Evolutionary conservation across 2,797 vertebrate genomes (phyloP).

Genomic region (Protonibea diacanthus): DNA sequence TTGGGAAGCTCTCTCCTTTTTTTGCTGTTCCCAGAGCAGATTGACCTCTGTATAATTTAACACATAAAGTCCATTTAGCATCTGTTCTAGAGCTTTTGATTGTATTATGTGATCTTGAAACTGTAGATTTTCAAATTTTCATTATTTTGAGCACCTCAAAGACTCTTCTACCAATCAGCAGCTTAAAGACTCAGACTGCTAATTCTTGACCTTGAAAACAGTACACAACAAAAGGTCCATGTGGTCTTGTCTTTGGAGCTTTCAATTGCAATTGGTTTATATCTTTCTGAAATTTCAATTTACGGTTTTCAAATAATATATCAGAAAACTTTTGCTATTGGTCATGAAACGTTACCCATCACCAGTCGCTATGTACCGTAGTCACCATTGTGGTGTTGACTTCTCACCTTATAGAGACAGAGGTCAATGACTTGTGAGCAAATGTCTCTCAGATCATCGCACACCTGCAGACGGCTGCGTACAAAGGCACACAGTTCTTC

Average conservation of each 20-base stretch:
- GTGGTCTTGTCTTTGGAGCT: not conserved
- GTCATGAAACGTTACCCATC: not conserved
- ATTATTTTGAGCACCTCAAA: not conserved
- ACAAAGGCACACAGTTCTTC: slow-evolving; percentile 86
- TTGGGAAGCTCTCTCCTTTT: not conserved
- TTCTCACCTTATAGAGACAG: slow-evolving; percentile 89
- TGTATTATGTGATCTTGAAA: not conserved
- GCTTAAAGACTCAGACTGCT: not conserved
- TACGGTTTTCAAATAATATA: too few relatives aligned
- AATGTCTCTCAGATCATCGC: slow-evolving; percentile 85
- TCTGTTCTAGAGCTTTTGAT: not conserved
- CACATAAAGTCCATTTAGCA: not conserved
- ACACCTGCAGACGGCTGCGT: slow-evolving; percentile 84
- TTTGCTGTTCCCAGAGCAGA: not conserved
- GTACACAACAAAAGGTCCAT: not conserved
- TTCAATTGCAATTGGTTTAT: not conserved
- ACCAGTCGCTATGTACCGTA: too few relatives aligned
- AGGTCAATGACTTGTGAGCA: slow-evolving; percentile 88
- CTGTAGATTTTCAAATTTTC: not conserved
- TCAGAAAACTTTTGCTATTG: not conserved
- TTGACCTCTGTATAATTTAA: not conserved
- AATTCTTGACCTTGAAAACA: not conserved
- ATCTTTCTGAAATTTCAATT: too few relatives aligned
- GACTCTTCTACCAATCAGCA: too few relatives aligned
- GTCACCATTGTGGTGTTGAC: not conserved